Evolutionary conservation across 2,113 vertebrate genomes (phyloP).

Genomic region (Cnemophilus loriae): DNA sequence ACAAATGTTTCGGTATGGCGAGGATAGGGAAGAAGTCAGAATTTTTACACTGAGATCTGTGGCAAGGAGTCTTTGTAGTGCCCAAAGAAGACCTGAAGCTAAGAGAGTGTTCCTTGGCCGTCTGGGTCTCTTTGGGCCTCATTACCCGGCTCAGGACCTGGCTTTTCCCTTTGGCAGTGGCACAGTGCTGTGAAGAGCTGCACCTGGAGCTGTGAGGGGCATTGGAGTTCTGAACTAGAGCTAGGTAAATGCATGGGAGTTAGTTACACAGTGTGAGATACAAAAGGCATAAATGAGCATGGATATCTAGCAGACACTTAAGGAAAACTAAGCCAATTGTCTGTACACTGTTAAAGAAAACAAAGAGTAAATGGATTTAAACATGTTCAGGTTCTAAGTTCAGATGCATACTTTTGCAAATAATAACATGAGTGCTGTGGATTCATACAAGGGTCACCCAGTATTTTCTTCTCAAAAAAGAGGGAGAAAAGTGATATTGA

Average conservation of each 20-base stretch:
- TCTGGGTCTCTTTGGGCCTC: neutral
- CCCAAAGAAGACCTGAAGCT: neutral
- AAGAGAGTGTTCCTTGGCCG: neutral
- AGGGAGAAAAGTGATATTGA: fast-evolving
- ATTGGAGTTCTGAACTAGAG: fast-evolving
- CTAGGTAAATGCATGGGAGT: neutral
- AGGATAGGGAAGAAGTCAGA: neutral
- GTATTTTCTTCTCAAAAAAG: neutral
- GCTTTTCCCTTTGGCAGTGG: neutral
- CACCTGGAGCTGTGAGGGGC: neutral
- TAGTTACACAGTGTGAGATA: neutral
- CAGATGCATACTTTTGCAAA: neutral
- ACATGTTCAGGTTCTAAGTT: neutral
- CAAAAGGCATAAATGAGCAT: neutral
- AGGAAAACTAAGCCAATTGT: neutral
- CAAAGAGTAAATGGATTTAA: neutral
- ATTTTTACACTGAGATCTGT: neutral
- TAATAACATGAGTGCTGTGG: neutral
- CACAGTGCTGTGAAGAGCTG: neutral
- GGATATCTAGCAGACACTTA: neutral
- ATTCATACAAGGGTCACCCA: neutral
- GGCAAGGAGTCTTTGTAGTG: neutral
- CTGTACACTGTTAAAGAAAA: neutral
- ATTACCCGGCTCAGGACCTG: neutral
- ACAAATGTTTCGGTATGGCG: neutral